A percentile compares a stretch with the other conserved stretches of the same genome.
Conservation (phyloP, 1,140 invertebrate species). For the Penaeus indicus region DNA sequence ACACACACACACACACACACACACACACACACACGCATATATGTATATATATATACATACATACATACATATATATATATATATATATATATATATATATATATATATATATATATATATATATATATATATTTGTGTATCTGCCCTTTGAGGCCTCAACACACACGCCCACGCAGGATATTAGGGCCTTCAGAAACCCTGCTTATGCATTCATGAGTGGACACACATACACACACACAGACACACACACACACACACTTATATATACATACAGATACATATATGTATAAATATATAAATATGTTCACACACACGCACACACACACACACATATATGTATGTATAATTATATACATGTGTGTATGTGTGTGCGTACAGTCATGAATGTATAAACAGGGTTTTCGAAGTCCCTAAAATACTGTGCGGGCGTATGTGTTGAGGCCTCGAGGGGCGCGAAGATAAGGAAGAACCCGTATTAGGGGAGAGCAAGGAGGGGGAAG, state of each 20-base stretch:
- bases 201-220: not conserved
- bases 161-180: too few relatives aligned
- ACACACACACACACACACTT: not conserved
- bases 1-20: not conserved
- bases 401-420: too few relatives aligned
- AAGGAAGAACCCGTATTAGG: not conserved
- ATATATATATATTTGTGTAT: not conserved
- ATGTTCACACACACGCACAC: not conserved
- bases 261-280: not conserved
- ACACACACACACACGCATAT: not conserved
- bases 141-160: not conserved
- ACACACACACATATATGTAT: not conserved
- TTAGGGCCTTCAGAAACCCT: not conserved
- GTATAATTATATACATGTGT: not conserved
- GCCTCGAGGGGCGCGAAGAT: not conserved
- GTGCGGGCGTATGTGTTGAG: not conserved
- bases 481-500: not conserved
- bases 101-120: too few relatives aligned
- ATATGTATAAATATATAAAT: not conserved
- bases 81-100: slow-evolving; percentile 6
- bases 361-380: not conserved
- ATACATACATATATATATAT: not conserved
- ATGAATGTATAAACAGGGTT: not conserved
- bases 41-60: not conserved
- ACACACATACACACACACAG: not conserved